Percentiles rank a stretch among this genome's conserved stretches.
These are phyloP conservation scores for Passer montanus DNA, from an alignment of 2,113 vertebrate species.

Conservation along the genomic window DNA sequence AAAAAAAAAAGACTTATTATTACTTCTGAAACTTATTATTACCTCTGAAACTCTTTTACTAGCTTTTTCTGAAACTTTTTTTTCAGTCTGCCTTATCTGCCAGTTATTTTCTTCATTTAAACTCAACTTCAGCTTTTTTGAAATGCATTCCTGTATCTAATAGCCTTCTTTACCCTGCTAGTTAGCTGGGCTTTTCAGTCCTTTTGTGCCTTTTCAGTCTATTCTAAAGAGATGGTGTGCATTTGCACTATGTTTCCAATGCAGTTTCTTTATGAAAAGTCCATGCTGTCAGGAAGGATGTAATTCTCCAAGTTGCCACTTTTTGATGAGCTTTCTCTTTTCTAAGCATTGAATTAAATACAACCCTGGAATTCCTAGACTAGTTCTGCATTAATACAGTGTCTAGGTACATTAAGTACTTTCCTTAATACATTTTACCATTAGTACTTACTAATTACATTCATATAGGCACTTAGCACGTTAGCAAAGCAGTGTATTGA, in stretches of 20 bases:
- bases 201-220: not conserved
- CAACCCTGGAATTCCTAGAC: not conserved
- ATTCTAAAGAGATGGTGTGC: not conserved
- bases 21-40: not conserved
- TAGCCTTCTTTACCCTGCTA: slow-evolving; percentile 14
- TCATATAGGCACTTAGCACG: not conserved
- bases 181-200: not conserved
- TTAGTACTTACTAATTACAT: not conserved
- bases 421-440: not conserved
- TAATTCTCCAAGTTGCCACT: not conserved
- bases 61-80: not conserved
- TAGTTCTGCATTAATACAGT: not conserved
- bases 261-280: slow-evolving; percentile 7
- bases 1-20: not conserved
- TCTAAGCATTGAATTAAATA: not conserved
- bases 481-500: not conserved
- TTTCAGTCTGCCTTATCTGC: not conserved
- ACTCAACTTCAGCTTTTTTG: not conserved
- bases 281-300: not conserved
- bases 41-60: not conserved
- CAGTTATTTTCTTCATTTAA: slow-evolving; percentile 40
- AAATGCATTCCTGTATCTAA: not conserved
- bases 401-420: not conserved
- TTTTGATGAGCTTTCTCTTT: slow-evolving; percentile 10
- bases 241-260: not conserved